A percentile compares a stretch with the other conserved stretches of the same genome.
These are phyloP conservation scores for Cranoglanis bouderius DNA, from an alignment of 2,113 vertebrate species.

Conservation along the genomic window DNA sequence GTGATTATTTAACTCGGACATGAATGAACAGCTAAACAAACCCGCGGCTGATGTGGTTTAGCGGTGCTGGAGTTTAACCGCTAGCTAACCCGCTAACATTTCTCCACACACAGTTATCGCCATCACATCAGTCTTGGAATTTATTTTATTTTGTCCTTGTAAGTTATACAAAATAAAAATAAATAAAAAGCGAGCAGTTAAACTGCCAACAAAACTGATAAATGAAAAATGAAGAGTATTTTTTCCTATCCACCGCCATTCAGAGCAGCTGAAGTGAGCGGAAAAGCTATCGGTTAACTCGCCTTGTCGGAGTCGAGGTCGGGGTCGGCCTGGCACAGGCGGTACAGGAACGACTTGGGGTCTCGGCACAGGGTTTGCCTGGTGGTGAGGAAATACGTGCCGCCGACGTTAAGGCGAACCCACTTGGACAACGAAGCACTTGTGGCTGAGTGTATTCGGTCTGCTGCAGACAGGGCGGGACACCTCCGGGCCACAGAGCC, in stretches of 20 bases:
- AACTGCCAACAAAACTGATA: background rate
- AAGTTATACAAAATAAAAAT: background rate
- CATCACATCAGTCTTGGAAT: background rate
- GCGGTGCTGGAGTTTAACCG: background rate
- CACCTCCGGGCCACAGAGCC: slow-evolving; percentile 48
- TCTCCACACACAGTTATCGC: background rate
- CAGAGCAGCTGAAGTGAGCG: background rate
- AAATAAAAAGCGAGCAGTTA: background rate
- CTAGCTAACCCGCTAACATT: background rate
- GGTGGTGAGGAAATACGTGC: slow-evolving; percentile 94
- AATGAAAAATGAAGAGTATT: background rate
- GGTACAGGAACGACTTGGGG: slow-evolving; percentile 94
- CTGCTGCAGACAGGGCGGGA: slow-evolving; percentile 59
- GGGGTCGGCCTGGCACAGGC: slow-evolving; percentile 95
- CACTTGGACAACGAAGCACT: slow-evolving; percentile 78
- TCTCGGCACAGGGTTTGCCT: slow-evolving; percentile 93
- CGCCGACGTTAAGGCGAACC: slow-evolving; percentile 93
- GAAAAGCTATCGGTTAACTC: slow-evolving; percentile 28
- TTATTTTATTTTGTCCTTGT: background rate
- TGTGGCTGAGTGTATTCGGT: slow-evolving; percentile 61
- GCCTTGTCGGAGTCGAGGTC: slow-evolving; percentile 98
- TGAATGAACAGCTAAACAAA: background rate
- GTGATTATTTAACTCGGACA: background rate
- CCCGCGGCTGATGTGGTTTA: background rate
- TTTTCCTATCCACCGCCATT: background rate